These are phyloP conservation scores for Numenius arquata DNA, from an alignment of 2,113 vertebrate genomes.

Conservation along the genomic window DNA sequence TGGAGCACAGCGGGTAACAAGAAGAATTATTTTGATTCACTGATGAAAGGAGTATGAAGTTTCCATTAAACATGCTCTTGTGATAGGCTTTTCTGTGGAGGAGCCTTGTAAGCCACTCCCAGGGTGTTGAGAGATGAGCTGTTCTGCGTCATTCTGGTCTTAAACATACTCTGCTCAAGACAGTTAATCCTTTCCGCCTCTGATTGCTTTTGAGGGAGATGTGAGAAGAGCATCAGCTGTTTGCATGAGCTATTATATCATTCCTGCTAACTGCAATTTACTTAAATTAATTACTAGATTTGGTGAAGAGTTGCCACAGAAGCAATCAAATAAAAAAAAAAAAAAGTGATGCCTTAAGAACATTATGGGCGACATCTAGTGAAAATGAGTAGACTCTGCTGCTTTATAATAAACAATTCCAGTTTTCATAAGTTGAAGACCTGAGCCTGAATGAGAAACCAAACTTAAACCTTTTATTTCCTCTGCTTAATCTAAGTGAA, in stretches of 20 bases:
- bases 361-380: not conserved
- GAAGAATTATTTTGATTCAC: constrained; percentile 3
- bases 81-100: not conserved
- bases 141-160: not conserved
- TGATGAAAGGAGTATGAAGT: not conserved
- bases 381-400: not conserved
- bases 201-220: not conserved
- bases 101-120: not conserved
- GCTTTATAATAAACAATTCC: not conserved
- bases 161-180: not conserved
- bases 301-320: not conserved
- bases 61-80: not conserved
- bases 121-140: not conserved
- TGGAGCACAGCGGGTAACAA: not conserved
- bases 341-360: not conserved
- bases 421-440: not conserved
- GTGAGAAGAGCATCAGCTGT: not conserved
- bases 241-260: not conserved
- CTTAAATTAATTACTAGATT: not conserved
- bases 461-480: not conserved
- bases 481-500: not conserved
- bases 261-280: not conserved
- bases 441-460: not conserved
- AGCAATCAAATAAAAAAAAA: not conserved
- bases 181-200: not conserved